Conservation (phyloP, 2,113 vertebrate genomes). For the Sinocyclocheilus anophthalmus region DNA sequence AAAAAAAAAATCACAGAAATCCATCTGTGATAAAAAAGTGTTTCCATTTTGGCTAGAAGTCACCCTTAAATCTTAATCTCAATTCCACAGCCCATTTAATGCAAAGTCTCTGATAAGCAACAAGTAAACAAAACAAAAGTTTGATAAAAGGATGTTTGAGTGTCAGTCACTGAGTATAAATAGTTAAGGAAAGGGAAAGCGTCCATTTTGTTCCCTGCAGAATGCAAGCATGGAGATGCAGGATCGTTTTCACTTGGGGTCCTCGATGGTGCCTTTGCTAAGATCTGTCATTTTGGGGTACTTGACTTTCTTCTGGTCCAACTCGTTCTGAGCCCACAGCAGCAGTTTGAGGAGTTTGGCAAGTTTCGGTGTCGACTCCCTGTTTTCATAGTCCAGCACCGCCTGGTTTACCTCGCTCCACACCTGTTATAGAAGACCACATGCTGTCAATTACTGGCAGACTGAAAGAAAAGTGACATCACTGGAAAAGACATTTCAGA, state of each 20-base stretch:
- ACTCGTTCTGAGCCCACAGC: constrained; percentile 98
- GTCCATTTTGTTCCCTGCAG: constrained; percentile 65
- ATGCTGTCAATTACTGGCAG: neutral
- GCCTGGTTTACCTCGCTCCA: constrained; percentile 99
- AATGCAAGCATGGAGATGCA: constrained; percentile 50
- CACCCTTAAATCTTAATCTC: constrained; percentile 66
- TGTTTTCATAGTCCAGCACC: constrained; percentile 91
- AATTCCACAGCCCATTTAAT: constrained; percentile 68
- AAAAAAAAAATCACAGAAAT: constrained; percentile 55
- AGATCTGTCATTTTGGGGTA: constrained; percentile 99
- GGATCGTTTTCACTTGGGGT: constrained; percentile 86
- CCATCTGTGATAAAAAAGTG: constrained; percentile 56
- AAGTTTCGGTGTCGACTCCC: constrained; percentile 95
- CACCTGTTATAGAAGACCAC: constrained; percentile 75
- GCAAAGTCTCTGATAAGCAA: constrained; percentile 55
- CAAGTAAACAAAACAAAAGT: constrained; percentile 71
- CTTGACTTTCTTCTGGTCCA: constrained; percentile 99
- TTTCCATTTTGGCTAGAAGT: constrained; percentile 62
- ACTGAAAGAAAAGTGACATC: too few species aligned
- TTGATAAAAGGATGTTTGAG: constrained; percentile 68
- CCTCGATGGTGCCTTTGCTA: constrained; percentile 96
- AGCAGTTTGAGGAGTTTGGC: constrained; percentile 96
- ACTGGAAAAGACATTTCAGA: too few species aligned
- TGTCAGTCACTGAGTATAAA: constrained; percentile 76
- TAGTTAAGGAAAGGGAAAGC: constrained; percentile 68